These are phyloP conservation scores for Pelobates cultripes DNA, from an alignment of 2,797 vertebrate genomes.

Conservation along the genomic window DNA sequence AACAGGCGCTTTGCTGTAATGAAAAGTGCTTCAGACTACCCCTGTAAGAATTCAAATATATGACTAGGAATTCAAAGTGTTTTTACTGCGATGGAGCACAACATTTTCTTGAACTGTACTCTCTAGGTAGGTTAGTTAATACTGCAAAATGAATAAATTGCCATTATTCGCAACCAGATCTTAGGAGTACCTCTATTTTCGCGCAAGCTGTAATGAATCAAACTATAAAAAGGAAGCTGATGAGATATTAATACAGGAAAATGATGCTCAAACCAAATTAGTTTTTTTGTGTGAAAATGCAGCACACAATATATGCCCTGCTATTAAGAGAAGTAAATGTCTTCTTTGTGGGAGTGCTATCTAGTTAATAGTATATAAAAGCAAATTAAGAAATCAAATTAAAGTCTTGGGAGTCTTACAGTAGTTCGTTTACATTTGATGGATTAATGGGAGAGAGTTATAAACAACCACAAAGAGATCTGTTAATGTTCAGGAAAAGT, in stretches of 20 bases:
- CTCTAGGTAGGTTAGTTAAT: no score
- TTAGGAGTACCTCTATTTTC: not conserved
- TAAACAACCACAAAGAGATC: slow-evolving; percentile 42
- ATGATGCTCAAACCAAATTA: slow-evolving; percentile 27
- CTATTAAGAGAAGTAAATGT: slow-evolving; percentile 28
- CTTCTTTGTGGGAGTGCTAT: slow-evolving; percentile 26
- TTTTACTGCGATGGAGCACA: no score
- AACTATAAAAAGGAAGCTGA: slow-evolving; percentile 12
- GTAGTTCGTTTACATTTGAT: slow-evolving; percentile 48
- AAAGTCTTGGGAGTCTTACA: slow-evolving; percentile 27
- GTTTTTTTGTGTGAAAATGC: slow-evolving; percentile 30
- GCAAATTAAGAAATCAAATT: slow-evolving; percentile 19
- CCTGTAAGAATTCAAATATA: no score
- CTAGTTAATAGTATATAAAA: slow-evolving; percentile 30
- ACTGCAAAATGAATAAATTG: no score
- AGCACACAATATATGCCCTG: slow-evolving; percentile 8
- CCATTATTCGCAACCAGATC: no score
- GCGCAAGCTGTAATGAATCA: not conserved
- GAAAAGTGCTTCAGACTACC: no score
- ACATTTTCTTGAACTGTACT: no score
- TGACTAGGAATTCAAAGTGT: no score
- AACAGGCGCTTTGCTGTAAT: no score
- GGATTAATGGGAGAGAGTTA: slow-evolving; percentile 33
- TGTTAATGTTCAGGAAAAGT: slow-evolving; percentile 20
- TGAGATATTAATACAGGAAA: slow-evolving; percentile 30